These are phyloP conservation scores for Petrophora chlorosata DNA, from an alignment of 2,888 invertebrate species.

Conservation along the genomic window DNA sequence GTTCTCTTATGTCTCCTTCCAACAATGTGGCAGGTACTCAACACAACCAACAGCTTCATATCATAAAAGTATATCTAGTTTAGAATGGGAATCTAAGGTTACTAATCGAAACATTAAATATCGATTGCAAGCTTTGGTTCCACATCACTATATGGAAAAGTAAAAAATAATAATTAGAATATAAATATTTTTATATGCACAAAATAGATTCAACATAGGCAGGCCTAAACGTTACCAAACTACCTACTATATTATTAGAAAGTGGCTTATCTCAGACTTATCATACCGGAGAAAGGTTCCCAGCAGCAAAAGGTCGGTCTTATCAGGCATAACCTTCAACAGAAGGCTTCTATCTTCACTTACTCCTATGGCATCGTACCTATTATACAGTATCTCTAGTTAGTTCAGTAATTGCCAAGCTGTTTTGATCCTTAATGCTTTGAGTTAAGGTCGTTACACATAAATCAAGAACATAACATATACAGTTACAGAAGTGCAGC, in stretches of 20 bases:
- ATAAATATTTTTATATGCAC: too few relatives aligned
- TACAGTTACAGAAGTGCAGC: too few relatives aligned
- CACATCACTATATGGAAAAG: too few relatives aligned
- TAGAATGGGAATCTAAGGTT: too few relatives aligned
- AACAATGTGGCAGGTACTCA: too few relatives aligned
- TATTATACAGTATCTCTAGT: background rate
- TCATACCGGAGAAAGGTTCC: conserved; percentile 26
- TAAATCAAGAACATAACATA: too few relatives aligned
- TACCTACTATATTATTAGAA: conserved; percentile 20
- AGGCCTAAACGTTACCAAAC: background rate
- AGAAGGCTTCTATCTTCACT: conserved; percentile 26
- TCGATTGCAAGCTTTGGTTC: too few relatives aligned
- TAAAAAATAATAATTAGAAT: too few relatives aligned
- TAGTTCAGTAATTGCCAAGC: background rate
- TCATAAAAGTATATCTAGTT: too few relatives aligned
- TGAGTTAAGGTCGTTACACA: background rate
- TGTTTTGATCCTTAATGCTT: background rate
- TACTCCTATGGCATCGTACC: conserved; percentile 3
- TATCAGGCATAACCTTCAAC: conserved; percentile 27
- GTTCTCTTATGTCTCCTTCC: too few relatives aligned
- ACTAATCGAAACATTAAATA: too few relatives aligned
- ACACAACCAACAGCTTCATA: too few relatives aligned
- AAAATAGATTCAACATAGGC: background rate
- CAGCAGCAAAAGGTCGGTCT: conserved; percentile 25
- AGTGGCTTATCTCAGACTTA: conserved; percentile 23